These are phyloP conservation scores for Brachionus sp. DNA, from an alignment of 1,140 invertebrate species.

Conservation along the genomic window DNA sequence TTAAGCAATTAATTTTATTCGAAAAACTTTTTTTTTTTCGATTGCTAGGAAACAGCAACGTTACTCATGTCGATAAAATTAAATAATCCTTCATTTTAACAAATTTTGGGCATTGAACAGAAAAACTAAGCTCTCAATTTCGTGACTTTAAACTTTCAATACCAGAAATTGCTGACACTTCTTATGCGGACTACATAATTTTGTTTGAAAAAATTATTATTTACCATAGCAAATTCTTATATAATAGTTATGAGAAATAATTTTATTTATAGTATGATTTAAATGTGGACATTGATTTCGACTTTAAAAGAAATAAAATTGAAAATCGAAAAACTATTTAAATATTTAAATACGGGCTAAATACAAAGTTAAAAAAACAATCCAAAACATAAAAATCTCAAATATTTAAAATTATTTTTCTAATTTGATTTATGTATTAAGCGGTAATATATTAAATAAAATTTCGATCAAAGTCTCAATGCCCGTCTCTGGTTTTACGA, in stretches of 20 bases:
- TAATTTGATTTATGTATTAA: not conserved
- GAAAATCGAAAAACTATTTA: not conserved
- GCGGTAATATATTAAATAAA: not conserved
- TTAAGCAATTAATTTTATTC: not conserved
- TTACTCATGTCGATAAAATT: not conserved
- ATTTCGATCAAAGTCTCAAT: not conserved
- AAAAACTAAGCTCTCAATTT: not conserved
- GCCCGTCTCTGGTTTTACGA: not conserved
- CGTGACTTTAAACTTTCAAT: not conserved
- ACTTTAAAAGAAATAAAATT: not conserved
- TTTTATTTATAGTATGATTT: not conserved
- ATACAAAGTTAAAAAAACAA: not conserved
- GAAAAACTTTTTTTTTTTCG: not conserved
- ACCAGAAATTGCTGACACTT: not conserved
- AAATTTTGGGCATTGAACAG: not conserved
- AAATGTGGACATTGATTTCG: not conserved
- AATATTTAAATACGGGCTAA: not conserved
- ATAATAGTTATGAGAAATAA: not conserved
- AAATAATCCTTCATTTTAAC: not conserved
- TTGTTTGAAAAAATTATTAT: slow-evolving; percentile 4
- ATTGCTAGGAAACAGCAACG: not conserved
- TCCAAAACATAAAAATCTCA: not conserved
- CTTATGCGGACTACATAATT: not conserved
- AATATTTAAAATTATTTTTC: not conserved
- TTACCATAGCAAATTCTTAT: not conserved